phyloP scores from a whole-genome alignment of 2,888 invertebrate genomes.

The Auanema sp. region DNA sequence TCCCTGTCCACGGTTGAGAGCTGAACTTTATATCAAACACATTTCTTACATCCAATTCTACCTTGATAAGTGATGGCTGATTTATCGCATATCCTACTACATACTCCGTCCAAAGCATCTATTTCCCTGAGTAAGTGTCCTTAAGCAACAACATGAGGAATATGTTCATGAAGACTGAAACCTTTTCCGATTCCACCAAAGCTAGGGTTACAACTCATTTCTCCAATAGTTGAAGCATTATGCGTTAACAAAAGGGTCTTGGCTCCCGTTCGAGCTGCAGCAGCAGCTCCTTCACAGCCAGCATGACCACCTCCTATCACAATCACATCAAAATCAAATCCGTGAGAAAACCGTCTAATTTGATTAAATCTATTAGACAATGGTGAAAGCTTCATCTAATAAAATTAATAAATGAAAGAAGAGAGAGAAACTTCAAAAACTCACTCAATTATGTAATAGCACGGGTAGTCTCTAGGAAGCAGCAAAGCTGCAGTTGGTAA shows the following conservation, averaged over 20 bases:
- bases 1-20: slow-evolving; percentile 80
- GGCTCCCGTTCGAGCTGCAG: slow-evolving; percentile 81
- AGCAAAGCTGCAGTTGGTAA: too few relatives aligned
- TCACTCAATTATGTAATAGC: too few relatives aligned
- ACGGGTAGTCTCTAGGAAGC: too few relatives aligned
- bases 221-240: slow-evolving; percentile 80
- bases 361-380: too few relatives aligned
- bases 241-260: slow-evolving; percentile 80
- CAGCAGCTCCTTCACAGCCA: slow-evolving; percentile 83
- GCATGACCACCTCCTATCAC: slow-evolving; percentile 85
- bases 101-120: slow-evolving; percentile 85
- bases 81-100: slow-evolving; percentile 77
- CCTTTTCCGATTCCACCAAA: slow-evolving; percentile 89
- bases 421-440: too few relatives aligned
- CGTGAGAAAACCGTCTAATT: slow-evolving; percentile 6
- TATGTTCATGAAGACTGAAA: slow-evolving; percentile 9
- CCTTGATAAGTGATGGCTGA: slow-evolving; percentile 58
- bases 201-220: slow-evolving; percentile 86
- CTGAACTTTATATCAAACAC: slow-evolving; percentile 45
- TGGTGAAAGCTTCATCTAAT: too few relatives aligned
- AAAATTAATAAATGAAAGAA: too few relatives aligned
- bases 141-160: not conserved
- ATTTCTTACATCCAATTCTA: slow-evolving; percentile 1
- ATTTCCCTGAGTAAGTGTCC: slow-evolving; percentile 70
- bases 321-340: slow-evolving; percentile 73